These are phyloP conservation scores for Drosophila koepferae DNA, from an alignment of 2,888 invertebrate genomes.

Conservation along the genomic window DNA sequence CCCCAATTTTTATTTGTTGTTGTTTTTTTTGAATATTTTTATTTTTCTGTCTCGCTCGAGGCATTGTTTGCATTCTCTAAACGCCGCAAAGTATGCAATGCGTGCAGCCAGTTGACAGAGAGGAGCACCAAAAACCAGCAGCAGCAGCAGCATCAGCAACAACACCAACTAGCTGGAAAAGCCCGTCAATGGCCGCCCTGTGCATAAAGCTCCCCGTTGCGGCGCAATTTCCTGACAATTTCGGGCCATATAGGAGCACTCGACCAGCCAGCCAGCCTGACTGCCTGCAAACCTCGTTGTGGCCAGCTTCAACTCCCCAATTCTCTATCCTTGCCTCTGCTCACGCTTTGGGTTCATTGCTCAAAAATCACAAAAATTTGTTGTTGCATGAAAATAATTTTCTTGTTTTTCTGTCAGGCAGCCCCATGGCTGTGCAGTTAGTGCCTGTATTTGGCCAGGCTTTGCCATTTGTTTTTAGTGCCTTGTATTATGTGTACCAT, in stretches of 20 bases:
- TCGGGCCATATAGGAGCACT: slow-evolving; percentile 26
- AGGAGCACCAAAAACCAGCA: neutral
- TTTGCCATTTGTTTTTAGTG: slow-evolving; percentile 74
- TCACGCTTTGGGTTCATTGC: slow-evolving; percentile 42
- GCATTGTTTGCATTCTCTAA: slow-evolving; percentile 72
- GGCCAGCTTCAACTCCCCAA: neutral
- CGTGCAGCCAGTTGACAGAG: slow-evolving; percentile 55
- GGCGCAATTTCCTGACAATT: slow-evolving; percentile 57
- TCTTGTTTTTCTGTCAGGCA: slow-evolving; percentile 59
- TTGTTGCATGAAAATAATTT: slow-evolving; percentile 57
- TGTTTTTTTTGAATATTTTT: neutral
- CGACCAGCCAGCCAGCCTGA: neutral
- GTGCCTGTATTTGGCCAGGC: slow-evolving; percentile 28
- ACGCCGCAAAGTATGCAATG: slow-evolving; percentile 74
- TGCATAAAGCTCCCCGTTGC: slow-evolving; percentile 61
- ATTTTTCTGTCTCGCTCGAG: slow-evolving; percentile 13
- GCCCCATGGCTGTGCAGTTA: slow-evolving; percentile 32
- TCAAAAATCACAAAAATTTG: slow-evolving; percentile 60
- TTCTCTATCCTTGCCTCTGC: neutral
- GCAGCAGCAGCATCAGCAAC: neutral
- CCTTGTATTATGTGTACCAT: slow-evolving; percentile 43
- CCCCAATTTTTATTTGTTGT: slow-evolving; percentile 8
- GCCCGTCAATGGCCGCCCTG: slow-evolving; percentile 48
- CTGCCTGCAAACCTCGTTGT: slow-evolving; percentile 11
- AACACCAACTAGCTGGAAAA: neutral